phyloP scores from a whole-genome alignment of 2,888 invertebrate genomes.

The Lasioglossum zephyrum region DNA sequence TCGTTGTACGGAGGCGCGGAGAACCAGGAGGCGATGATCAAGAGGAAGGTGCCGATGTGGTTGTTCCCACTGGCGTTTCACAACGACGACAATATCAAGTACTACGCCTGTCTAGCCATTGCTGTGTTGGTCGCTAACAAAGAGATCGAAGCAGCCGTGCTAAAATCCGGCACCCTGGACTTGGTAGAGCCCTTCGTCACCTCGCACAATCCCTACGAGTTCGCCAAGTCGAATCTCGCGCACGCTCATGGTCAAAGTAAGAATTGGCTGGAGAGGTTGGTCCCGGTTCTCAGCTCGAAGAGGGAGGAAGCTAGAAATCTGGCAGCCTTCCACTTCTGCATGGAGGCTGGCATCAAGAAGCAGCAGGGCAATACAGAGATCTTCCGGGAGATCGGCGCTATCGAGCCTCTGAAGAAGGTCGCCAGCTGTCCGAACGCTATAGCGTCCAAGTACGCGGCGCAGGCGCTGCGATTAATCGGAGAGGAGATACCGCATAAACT shows the following conservation, averaged over 20 bases:
- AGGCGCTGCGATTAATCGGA: slow-evolving; percentile 95
- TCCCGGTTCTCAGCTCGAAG: slow-evolving; percentile 97
- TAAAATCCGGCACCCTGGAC: slow-evolving; percentile 97
- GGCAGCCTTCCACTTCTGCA: slow-evolving; percentile 99
- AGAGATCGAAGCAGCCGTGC: slow-evolving; percentile 98
- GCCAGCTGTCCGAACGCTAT: slow-evolving; percentile 99
- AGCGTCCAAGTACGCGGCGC: slow-evolving; percentile 98
- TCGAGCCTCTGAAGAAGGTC: slow-evolving; percentile 97
- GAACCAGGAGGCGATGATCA: slow-evolving; percentile 99
- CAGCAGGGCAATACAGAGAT: slow-evolving; percentile 95
- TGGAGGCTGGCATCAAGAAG: slow-evolving; percentile 99
- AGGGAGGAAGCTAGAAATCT: slow-evolving; percentile 97
- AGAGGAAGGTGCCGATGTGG: slow-evolving; percentile 97
- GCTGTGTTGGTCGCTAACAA: slow-evolving; percentile 98
- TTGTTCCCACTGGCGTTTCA: slow-evolving; percentile 98
- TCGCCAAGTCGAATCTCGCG: slow-evolving; percentile 95
- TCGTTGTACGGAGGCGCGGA: slow-evolving; percentile 98
- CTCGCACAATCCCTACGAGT: slow-evolving; percentile 96
- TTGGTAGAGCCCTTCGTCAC: slow-evolving; percentile 98
- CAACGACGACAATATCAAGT: slow-evolving; percentile 98
- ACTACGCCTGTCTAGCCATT: slow-evolving; percentile 99
- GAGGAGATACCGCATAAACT: slow-evolving; percentile 99
- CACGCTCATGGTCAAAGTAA: slow-evolving; percentile 98
- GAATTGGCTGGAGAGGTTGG: slow-evolving; percentile 96
- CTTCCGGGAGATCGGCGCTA: slow-evolving; percentile 97